These are phyloP conservation scores for Drosophila glabriapex DNA, from an alignment of 2,888 invertebrate genomes.

Conservation along the genomic window DNA sequence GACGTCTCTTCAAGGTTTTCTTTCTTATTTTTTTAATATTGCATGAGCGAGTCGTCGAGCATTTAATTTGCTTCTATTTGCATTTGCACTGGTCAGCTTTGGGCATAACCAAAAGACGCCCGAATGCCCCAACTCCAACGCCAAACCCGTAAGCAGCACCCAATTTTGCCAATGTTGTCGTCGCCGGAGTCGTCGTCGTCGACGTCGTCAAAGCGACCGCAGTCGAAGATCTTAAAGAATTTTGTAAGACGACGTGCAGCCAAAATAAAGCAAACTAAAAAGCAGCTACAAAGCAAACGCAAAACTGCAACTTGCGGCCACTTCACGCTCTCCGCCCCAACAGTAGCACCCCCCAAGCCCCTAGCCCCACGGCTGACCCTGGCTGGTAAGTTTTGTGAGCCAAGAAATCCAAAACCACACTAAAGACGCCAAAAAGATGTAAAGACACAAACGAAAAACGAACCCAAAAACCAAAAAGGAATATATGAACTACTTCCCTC, in stretches of 20 bases:
- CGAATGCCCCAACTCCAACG: constrained; percentile 2
- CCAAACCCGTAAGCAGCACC: not conserved
- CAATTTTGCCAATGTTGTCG: constrained; percentile 31
- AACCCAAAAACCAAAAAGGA: constrained; percentile 56
- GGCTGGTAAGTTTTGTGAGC: constrained; percentile 68
- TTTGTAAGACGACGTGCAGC: constrained; percentile 71
- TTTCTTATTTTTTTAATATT: constrained; percentile 54
- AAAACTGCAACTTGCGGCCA: constrained; percentile 66
- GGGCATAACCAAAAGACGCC: not conserved
- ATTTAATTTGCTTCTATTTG: constrained; percentile 69
- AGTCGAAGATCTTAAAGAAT: constrained; percentile 82
- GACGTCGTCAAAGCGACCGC: constrained; percentile 82
- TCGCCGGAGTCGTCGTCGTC: constrained; percentile 68
- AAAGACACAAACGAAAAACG: constrained; percentile 57
- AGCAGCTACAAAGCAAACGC: constrained; percentile 44
- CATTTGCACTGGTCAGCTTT: constrained; percentile 62
- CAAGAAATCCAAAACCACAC: constrained; percentile 81
- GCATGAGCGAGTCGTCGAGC: constrained; percentile 52
- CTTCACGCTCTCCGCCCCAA: not conserved
- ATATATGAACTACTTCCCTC: constrained; percentile 30
- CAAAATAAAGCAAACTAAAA: constrained; percentile 43
- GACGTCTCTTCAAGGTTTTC: constrained; percentile 40
- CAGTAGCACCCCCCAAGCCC: not conserved
- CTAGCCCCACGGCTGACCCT: constrained; percentile 7
- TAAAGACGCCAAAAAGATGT: constrained; percentile 75